A percentile compares a stretch with the other conserved stretches of the same genome.
phyloP scores from a whole-genome alignment of 2,888 invertebrate species.

The Leucophora obtusa region DNA sequence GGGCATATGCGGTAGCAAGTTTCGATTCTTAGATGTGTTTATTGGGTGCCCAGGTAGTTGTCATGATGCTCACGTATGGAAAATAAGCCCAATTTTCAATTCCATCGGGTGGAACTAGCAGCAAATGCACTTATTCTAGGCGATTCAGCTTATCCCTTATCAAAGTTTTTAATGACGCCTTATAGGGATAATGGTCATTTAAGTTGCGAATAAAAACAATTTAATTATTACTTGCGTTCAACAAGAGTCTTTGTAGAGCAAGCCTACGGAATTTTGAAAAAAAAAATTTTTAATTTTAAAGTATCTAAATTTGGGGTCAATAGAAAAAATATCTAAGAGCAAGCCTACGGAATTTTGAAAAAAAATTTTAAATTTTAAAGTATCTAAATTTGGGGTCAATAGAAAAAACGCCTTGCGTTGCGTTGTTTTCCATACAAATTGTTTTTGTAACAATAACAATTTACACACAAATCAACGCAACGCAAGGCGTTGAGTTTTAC shows the following conservation, averaged over 20 bases:
- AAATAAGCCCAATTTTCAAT: constrained; percentile 37
- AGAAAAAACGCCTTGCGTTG: no score
- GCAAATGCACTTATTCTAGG: constrained; percentile 17
- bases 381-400: no score
- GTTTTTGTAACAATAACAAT: no score
- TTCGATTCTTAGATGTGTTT: constrained; percentile 35
- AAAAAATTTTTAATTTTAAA: constrained; percentile 31
- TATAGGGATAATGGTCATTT: constrained; percentile 50
- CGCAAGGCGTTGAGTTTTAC: no score
- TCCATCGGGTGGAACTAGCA: constrained; percentile 3
- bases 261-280: constrained; percentile 29
- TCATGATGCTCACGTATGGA: constrained; percentile 44
- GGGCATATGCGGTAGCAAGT: constrained; percentile 43
- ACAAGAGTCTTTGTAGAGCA: constrained; percentile 48
- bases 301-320: constrained; percentile 3
- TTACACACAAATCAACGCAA: no score
- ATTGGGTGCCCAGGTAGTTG: constrained; percentile 37
- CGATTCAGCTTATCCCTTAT: constrained; percentile 42
- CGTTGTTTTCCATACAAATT: no score
- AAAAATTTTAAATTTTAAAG: no score
- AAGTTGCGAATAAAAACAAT: constrained; percentile 25
- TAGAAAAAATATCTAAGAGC: constrained; percentile 6
- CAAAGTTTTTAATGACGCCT: constrained; percentile 45
- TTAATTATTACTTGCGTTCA: constrained; percentile 43
- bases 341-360: no score